Evolutionary conservation across 2,113 vertebrate species (phyloP), one percentile per base, ranked within the genome.

Genomic region (Notiomystis cincta): DNA sequence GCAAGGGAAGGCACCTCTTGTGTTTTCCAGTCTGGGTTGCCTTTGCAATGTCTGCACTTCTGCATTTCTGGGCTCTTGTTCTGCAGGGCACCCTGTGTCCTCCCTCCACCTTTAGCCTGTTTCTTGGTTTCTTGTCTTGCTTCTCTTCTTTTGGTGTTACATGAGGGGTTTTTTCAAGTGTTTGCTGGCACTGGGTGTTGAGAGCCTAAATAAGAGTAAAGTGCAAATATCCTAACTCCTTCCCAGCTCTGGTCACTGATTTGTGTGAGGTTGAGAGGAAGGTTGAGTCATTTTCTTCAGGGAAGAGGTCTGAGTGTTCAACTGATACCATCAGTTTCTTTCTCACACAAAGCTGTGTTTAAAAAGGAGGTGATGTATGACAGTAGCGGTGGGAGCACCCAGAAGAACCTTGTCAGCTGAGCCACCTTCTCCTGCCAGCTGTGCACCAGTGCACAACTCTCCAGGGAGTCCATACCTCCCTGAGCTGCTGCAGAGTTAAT

Each of bases 211-310:
- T 33, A 45, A 62, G 6, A 62, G 9, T 58, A 9, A 61, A 70
- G 33, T 0, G 0, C 80, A 38, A 0, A 0, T 50, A 44, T 51
- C 30, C 31, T 64, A 33, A 60, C 20, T 12, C 9, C 40, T 70
- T 73, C 15, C 13, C 37, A 76, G 30, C 30, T 58, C 28, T 72
- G n/a, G 19, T 82, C 70, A 37, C 28, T 56, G 27, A 47, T 80
- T 66, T 89, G 6, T 25, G 15, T 58, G 38, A 71, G 35, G 7
- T 10, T 50, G 51, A 75, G 40, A 47, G 30, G 56, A 58, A 67
- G 4, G 6, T 37, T 64, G 35, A 47, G 31, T 42, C 2, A 6
- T 85, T 86, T 95, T 76, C 16, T 66, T 86, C 56, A 64, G 51
- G 33, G 15, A 58, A 80, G 25, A 6, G 1, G n/a, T 85, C 30